phyloP scores from a whole-genome alignment of 1,140 invertebrate species.

The Pachyrhynchus sulphureomaculatus region DNA sequence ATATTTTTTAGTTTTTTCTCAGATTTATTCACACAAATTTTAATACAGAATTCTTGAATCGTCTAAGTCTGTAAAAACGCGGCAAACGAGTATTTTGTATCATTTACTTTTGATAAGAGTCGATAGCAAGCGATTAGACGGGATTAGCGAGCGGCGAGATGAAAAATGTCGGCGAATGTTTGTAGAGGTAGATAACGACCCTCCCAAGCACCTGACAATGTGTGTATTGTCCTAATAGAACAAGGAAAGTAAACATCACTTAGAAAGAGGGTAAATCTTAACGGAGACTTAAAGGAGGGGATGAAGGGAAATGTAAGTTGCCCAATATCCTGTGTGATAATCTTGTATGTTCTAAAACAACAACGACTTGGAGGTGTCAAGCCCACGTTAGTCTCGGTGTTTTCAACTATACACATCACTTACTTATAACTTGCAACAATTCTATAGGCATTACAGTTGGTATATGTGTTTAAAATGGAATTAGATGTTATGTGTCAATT shows the following conservation, averaged over 20 bases:
- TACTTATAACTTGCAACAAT: too few species aligned
- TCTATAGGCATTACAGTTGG: too few species aligned
- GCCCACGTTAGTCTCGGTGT: too few species aligned
- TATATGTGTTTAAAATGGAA: too few species aligned
- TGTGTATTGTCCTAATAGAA: slow-evolving; percentile 34
- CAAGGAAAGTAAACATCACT: slow-evolving; percentile 11
- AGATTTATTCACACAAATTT: too few species aligned
- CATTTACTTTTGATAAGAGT: slow-evolving; percentile 35
- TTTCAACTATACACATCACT: too few species aligned
- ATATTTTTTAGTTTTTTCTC: too few species aligned
- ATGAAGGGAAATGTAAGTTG: background rate
- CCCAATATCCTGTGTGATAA: slow-evolving; percentile 1
- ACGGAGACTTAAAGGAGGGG: background rate
- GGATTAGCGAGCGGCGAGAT: slow-evolving; percentile 36
- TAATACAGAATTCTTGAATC: background rate
- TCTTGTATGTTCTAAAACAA: background rate
- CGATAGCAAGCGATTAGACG: slow-evolving; percentile 35
- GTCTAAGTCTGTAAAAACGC: slow-evolving; percentile 4
- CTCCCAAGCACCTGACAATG: slow-evolving; percentile 36
- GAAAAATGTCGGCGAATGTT: slow-evolving; percentile 36
- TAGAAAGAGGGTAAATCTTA: slow-evolving; percentile 13
- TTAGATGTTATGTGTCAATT: too few species aligned
- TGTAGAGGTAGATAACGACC: slow-evolving; percentile 29
- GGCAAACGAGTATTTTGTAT: slow-evolving; percentile 21
- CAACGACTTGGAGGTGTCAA: background rate